Evolutionary conservation across 2,888 invertebrate species (phyloP).

Genomic region (Embidobia sp.): DNA sequence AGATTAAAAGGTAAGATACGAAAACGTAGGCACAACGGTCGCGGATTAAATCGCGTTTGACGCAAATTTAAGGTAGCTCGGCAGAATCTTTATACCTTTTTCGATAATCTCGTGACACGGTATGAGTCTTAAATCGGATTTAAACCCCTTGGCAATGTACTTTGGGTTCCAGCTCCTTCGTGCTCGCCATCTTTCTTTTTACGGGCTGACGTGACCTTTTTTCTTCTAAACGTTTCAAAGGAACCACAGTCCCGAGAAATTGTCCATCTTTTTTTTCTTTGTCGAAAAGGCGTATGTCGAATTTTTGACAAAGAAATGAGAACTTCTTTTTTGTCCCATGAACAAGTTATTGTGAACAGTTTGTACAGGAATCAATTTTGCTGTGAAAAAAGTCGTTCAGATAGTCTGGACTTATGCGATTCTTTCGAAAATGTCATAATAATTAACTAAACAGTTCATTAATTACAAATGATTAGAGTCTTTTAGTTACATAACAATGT

Average conservation of each 20-base stretch:
- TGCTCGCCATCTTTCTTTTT: constrained; percentile 41
- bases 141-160: constrained; percentile 67
- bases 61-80: constrained; percentile 76
- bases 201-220: constrained; percentile 3
- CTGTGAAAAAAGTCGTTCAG: too few species aligned
- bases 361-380: background rate
- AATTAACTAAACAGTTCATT: too few species aligned
- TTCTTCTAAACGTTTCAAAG: constrained; percentile 38
- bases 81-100: constrained; percentile 70
- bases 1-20: constrained; percentile 75
- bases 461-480: too few species aligned
- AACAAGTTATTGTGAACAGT: background rate
- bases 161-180: constrained; percentile 35
- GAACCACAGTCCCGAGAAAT: constrained; percentile 24
- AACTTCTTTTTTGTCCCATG: background rate
- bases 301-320: constrained; percentile 1
- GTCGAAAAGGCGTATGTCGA: constrained; percentile 7
- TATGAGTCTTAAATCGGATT: constrained; percentile 76
- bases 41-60: constrained; percentile 75
- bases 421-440: too few species aligned
- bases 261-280: background rate
- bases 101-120: constrained; percentile 74
- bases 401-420: too few species aligned
- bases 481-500: too few species aligned
- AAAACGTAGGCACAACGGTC: constrained; percentile 65